A percentile compares a stretch with the other conserved stretches of the same genome.
phyloP scores from a whole-genome alignment of 2,888 invertebrate species.

The Aplocera efformata region DNA sequence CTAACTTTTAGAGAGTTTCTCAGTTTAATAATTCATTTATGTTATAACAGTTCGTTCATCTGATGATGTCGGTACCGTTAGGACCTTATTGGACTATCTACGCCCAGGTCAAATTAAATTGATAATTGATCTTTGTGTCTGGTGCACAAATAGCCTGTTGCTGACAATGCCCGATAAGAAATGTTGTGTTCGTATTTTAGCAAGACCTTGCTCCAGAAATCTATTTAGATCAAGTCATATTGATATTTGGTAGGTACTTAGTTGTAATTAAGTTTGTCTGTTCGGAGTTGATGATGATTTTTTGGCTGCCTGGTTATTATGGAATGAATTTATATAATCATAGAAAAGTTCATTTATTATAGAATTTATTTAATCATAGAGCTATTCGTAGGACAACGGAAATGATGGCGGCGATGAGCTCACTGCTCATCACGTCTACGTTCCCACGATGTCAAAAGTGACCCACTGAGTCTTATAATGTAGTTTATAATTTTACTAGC shows the following conservation, averaged over 20 bases:
- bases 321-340: too few relatives aligned
- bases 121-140: slow-evolving; percentile 23
- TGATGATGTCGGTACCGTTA: slow-evolving; percentile 17
- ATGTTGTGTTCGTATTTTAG: not conserved
- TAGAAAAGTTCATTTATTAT: too few relatives aligned
- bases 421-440: too few relatives aligned
- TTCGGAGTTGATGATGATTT: too few relatives aligned
- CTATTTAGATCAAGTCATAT: not conserved
- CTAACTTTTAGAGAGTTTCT: slow-evolving; percentile 6
- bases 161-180: not conserved
- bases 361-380: too few relatives aligned
- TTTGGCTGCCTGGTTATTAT: too few relatives aligned
- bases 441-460: too few relatives aligned
- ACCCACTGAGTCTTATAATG: too few relatives aligned
- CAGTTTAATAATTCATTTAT: not conserved
- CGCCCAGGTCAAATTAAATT: slow-evolving; percentile 34
- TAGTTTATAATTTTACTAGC: too few relatives aligned
- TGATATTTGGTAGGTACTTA: too few relatives aligned
- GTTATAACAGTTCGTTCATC: slow-evolving; percentile 15
- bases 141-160: not conserved
- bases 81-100: slow-evolving; percentile 14
- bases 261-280: not conserved
- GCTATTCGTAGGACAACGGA: too few relatives aligned
- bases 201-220: not conserved
- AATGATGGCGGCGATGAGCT: too few relatives aligned